A percentile compares a stretch with the other conserved stretches of the same genome.
Evolutionary conservation across 1,140 invertebrate genomes (phyloP).

Genomic region (Pteromalus puparum): DNA sequence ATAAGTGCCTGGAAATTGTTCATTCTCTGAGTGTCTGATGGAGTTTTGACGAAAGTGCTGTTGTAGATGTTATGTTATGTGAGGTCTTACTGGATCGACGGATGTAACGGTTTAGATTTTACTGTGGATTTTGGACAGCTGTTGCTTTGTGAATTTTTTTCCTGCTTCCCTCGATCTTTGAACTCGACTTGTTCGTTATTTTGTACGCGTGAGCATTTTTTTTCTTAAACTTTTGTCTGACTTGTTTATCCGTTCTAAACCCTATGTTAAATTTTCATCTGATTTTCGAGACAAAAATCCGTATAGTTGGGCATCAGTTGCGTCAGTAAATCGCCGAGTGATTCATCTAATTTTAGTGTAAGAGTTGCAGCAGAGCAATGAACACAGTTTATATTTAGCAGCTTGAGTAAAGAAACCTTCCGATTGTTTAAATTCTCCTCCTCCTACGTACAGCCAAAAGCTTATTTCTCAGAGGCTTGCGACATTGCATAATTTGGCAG

Average conservation of each 20-base stretch:
- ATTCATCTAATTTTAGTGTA: neutral
- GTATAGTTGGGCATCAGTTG: neutral
- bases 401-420: neutral
- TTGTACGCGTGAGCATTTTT: no score
- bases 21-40: no score
- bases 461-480: neutral
- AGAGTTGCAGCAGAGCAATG: neutral
- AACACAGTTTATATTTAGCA: neutral
- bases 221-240: no score
- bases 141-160: neutral
- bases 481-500: constrained; percentile 1
- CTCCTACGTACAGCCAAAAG: no score
- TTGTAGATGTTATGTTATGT: no score
- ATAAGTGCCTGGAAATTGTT: no score
- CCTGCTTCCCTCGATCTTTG: neutral
- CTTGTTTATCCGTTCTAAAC: no score
- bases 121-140: neutral
- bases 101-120: no score
- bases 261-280: neutral
- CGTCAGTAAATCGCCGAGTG: neutral
- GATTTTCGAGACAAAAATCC: neutral
- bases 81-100: no score
- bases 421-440: neutral
- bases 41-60: neutral
- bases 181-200: no score